phyloP scores from a whole-genome alignment of 64 coral and sea anemone genomes.

The Platygyra sinensis region DNA sequence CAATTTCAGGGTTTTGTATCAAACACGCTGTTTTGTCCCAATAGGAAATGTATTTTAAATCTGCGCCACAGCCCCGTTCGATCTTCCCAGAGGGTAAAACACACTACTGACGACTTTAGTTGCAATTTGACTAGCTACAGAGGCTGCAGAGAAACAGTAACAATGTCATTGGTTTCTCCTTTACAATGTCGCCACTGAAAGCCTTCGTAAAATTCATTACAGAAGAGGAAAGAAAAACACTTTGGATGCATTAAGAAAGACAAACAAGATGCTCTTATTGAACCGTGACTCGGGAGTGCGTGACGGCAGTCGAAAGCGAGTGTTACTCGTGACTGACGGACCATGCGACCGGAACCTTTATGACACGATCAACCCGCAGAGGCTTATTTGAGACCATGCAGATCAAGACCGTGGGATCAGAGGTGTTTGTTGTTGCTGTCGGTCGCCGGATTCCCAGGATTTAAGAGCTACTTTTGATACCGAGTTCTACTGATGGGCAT shows the following conservation, averaged over 20 bases:
- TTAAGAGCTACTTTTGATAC: slow-evolving; percentile 43
- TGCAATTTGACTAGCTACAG: no score
- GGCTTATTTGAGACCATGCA: neutral
- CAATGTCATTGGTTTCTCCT: neutral
- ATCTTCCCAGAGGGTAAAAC: no score
- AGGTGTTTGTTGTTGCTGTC: slow-evolving; percentile 47
- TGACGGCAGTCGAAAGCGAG: slow-evolving; percentile 4
- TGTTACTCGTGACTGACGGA: slow-evolving; percentile 46
- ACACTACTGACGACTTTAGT: no score
- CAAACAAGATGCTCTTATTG: slow-evolving; percentile 15
- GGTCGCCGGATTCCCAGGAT: slow-evolving; percentile 47
- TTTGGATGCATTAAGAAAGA: slow-evolving; percentile 18
- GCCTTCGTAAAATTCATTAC: slow-evolving; percentile 6
- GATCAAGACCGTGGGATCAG: neutral
- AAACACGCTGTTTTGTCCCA: no score
- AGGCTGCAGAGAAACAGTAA: neutral
- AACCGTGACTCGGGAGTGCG: slow-evolving; percentile 21
- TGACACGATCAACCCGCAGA: neutral
- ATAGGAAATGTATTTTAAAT: no score
- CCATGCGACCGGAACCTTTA: neutral
- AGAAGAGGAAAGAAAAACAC: slow-evolving; percentile 43
- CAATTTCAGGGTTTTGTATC: no score
- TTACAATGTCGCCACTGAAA: slow-evolving; percentile 4
- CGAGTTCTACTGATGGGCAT: slow-evolving; percentile 45
- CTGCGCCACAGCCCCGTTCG: no score